Percentiles rank a stretch among this genome's conserved stretches.
These are phyloP conservation scores for Notothenia rossii DNA, from an alignment of 2,113 vertebrate species.

Conservation along the genomic window DNA sequence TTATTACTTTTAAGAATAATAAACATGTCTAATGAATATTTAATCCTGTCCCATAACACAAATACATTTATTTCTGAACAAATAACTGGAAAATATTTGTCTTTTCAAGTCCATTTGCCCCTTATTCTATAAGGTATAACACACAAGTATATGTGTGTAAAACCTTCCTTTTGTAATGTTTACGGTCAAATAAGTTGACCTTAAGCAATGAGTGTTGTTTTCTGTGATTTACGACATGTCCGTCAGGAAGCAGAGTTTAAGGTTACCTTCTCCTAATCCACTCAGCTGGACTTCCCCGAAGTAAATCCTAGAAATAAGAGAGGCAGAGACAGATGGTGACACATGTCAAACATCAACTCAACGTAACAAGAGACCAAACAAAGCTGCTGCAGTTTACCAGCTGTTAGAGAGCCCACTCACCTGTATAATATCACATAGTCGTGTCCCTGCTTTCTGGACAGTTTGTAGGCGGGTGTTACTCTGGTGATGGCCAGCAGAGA, in stretches of 20 bases:
- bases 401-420: conserved; percentile 72
- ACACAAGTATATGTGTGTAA: not conserved
- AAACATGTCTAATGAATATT: not conserved
- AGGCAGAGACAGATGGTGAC: conserved; percentile 8
- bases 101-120: no score
- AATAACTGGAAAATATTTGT: not conserved
- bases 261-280: conserved; percentile 96
- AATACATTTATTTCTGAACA: not conserved
- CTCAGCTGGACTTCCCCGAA: conserved; percentile 98
- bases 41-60: not conserved
- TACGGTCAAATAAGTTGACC: no score
- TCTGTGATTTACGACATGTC: conserved; percentile 5
- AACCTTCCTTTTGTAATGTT: no score
- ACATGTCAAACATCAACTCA: not conserved
- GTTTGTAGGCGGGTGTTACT: conserved; percentile 97
- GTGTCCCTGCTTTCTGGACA: conserved; percentile 97
- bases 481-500: conserved; percentile 97
- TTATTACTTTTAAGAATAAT: not conserved
- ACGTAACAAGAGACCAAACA: not conserved
- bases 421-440: conserved; percentile 99
- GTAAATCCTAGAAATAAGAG: conserved; percentile 90
- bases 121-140: not conserved
- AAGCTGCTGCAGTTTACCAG: not conserved
- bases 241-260: not conserved
- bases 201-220: not conserved